Evolutionary conservation across 2,888 invertebrate species (phyloP).

Genomic region (Eledone cirrhosa): DNA sequence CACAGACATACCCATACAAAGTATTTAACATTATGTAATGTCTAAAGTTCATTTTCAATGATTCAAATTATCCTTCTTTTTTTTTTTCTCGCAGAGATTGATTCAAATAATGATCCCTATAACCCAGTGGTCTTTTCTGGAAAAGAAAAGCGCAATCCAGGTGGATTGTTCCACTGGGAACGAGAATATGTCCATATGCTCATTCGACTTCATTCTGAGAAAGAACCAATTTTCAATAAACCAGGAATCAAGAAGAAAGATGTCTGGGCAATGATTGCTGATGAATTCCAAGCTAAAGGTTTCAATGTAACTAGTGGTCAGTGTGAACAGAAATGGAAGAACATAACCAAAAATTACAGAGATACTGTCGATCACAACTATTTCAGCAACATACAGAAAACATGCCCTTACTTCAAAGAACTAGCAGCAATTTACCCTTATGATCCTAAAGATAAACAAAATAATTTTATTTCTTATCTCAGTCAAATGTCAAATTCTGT

Average conservation of each 20-base stretch:
- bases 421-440: constrained; percentile 6
- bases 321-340: constrained; percentile 27
- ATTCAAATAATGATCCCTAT: background rate
- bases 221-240: constrained; percentile 13
- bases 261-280: constrained; percentile 20
- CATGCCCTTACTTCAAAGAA: constrained; percentile 8
- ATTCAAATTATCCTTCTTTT: too few species aligned
- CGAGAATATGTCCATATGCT: background rate
- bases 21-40: too few species aligned
- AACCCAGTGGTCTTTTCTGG: background rate
- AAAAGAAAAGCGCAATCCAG: background rate
- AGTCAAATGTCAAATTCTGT: too few species aligned
- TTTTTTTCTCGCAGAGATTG: background rate
- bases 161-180: background rate
- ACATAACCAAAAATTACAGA: constrained; percentile 13
- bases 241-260: constrained; percentile 12
- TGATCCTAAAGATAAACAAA: constrained; percentile 8
- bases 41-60: too few species aligned
- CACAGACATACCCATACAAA: too few species aligned
- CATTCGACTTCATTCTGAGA: constrained; percentile 19
- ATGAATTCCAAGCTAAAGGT: constrained; percentile 15
- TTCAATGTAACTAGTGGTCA: constrained; percentile 15
- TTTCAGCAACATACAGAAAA: constrained; percentile 3
- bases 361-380: background rate
- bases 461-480: too few species aligned